phyloP scores from a whole-genome alignment of 2,888 invertebrate genomes.

The Stenchaetothrips biformis region DNA sequence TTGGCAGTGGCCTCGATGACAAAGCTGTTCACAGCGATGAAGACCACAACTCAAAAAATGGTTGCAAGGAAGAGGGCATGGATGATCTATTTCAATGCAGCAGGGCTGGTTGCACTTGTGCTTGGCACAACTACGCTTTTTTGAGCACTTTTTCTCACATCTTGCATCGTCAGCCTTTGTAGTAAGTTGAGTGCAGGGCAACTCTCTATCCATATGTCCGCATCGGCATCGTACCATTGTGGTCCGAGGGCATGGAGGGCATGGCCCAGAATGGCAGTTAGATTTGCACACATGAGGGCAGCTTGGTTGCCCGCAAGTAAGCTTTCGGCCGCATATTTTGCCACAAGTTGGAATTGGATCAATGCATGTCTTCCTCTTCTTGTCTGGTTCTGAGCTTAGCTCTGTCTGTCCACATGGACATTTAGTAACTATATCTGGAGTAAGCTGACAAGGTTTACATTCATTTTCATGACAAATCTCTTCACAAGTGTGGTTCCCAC shows the following conservation, averaged over 20 bases:
- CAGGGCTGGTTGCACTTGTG: slow-evolving; percentile 88
- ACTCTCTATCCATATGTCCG: slow-evolving; percentile 75
- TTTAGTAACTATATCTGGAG: slow-evolving; percentile 56
- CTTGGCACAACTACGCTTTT: slow-evolving; percentile 78
- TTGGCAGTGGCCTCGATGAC: slow-evolving; percentile 80
- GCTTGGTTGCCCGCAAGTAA: slow-evolving; percentile 47
- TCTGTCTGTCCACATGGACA: slow-evolving; percentile 74
- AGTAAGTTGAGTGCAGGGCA: slow-evolving; percentile 67
- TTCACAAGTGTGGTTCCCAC: slow-evolving; percentile 67
- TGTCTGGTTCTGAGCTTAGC: slow-evolving; percentile 45
- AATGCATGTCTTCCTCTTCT: slow-evolving; percentile 61
- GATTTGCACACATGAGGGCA: slow-evolving; percentile 64
- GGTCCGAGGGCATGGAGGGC: slow-evolving; percentile 70
- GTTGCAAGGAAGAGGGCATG: slow-evolving; percentile 77
- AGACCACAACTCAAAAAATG: slow-evolving; percentile 78
- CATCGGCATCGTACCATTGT: slow-evolving; percentile 79
- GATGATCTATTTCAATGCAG: slow-evolving; percentile 81
- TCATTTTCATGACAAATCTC: slow-evolving; percentile 60
- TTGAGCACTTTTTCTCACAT: slow-evolving; percentile 87
- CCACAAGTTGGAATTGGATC: slow-evolving; percentile 81
- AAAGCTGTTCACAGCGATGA: slow-evolving; percentile 82
- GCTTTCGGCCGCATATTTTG: slow-evolving; percentile 50
- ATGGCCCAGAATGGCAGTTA: slow-evolving; percentile 65
- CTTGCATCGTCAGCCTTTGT: slow-evolving; percentile 67
- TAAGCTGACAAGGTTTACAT: slow-evolving; percentile 57